Base-by-base conservation (phyloP, 2,113 vertebrate species). In the Terrapene triunguis region DNA sequence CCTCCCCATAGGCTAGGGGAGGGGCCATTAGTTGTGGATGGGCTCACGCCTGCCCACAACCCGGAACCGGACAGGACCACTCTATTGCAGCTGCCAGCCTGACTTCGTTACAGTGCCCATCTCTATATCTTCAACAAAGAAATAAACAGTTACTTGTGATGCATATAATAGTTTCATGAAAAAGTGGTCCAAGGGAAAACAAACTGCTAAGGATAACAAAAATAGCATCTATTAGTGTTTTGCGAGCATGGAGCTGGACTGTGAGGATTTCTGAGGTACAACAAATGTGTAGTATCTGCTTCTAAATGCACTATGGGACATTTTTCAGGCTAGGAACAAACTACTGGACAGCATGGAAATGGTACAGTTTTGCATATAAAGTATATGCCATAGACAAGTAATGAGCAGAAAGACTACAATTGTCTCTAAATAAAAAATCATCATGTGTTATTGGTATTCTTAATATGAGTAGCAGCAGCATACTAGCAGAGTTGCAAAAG, bases 271-370 rank as follows among this genome's bases (percentile, higher is more conserved):
- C 82, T 78, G 51, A 89, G 72, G 57, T 84, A 19, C 12, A 1
- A 24, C n/a, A 50, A 82, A 85, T 95, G 89, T 93, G 82, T 80
- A 96, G 94, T 78, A 93, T 89, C 87, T 84, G 10, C 89, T 90
- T 88, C 65, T 88, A 88, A 79, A 94, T 85, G 90, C 95, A 95
- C 95, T 85, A 32, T 86, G 48, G 84, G 91, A 83, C 95, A 87
- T 54, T 54, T 89, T 84, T 91, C 93, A 94, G 25, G 95, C 88
- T 95, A 85, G 57, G 88, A 95, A 89, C 89, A 92, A 96, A 96
- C 78, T 80, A 95, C 86, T 87, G 88, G 89, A 89, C 80, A 96
- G 78, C 81, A 59, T 55, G 78, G 38, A 47, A 13, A 55, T 12
- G 84, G 87, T 89, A 84, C 69, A 86, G 88, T 91, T 90, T 88